Conservation (phyloP, 2,113 vertebrate genomes). For the Micromys minutus region DNA sequence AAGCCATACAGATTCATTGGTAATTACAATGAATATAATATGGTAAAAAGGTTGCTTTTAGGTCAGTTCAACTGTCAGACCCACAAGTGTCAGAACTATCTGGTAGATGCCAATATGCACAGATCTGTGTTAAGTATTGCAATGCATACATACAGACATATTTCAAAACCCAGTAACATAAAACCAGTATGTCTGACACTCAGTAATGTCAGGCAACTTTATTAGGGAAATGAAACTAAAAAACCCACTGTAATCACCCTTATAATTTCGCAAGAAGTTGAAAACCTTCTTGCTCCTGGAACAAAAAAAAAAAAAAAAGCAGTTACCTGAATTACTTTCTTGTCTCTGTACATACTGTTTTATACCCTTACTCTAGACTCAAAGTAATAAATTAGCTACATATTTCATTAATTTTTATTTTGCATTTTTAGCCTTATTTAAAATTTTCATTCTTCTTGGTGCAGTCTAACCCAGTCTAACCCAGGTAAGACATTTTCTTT, state of each 20-base stretch:
- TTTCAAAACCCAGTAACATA: slow-evolving; percentile 44
- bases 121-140: not conserved
- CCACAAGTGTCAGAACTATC: not conserved
- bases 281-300: not conserved
- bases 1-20: slow-evolving; percentile 22
- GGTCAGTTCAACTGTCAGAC: slow-evolving; percentile 33
- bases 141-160: not conserved
- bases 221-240: slow-evolving; percentile 24
- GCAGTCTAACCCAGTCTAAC: slow-evolving; percentile 2
- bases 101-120: not conserved
- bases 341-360: slow-evolving; percentile 27
- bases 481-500: slow-evolving; percentile 33
- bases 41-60: slow-evolving; percentile 41
- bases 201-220: not conserved
- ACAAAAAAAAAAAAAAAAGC: not conserved
- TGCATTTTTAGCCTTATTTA: slow-evolving; percentile 23
- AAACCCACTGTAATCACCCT: slow-evolving; percentile 45
- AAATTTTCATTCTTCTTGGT: slow-evolving; percentile 32
- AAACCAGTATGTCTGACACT: slow-evolving; percentile 44
- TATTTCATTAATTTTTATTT: slow-evolving; percentile 41
- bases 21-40: slow-evolving; percentile 48
- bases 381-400: slow-evolving; percentile 25
- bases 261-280: slow-evolving; percentile 46
- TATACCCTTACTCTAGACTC: slow-evolving; percentile 12
- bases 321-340: slow-evolving; percentile 49